Percentiles rank a stretch among this genome's conserved stretches.
phyloP scores from a whole-genome alignment of 2,797 vertebrate species.

The Aeoliscus strigatus region DNA sequence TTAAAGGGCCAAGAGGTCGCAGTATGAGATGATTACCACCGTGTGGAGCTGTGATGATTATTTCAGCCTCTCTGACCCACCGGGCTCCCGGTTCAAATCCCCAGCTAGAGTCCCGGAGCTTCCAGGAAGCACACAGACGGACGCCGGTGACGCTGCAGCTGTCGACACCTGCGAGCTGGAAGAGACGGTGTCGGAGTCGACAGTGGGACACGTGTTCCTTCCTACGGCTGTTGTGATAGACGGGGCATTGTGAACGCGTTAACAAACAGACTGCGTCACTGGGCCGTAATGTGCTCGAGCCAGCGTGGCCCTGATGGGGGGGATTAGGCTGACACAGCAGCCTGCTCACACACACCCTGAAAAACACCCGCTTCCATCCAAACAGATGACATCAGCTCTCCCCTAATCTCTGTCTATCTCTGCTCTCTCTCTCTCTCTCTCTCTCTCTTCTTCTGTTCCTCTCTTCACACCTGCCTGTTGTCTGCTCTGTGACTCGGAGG shows the following conservation, averaged over 20 bases:
- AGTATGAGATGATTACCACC: conserved; percentile 47
- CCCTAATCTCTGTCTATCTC: conserved; percentile 49
- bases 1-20: conserved; percentile 42
- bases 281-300: conserved; percentile 54
- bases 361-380: conserved; percentile 41
- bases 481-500: conserved; percentile 9
- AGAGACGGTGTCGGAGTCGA: background rate
- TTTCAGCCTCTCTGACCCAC: conserved; percentile 40
- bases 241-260: conserved; percentile 26
- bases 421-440: conserved; percentile 22
- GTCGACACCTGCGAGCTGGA: conserved; percentile 4
- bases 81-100: conserved; percentile 39
- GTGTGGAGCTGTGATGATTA: conserved; percentile 36
- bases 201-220: conserved; percentile 17
- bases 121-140: conserved; percentile 21
- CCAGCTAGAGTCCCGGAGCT: conserved; percentile 12
- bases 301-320: conserved; percentile 37
- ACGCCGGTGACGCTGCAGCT: conserved; percentile 8
- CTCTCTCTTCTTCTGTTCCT: conserved; percentile 13
- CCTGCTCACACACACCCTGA: conserved; percentile 26
- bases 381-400: conserved; percentile 66
- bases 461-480: conserved; percentile 21
- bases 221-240: conserved; percentile 22
- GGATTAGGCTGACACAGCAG: conserved; percentile 75
- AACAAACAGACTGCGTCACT: conserved; percentile 68